A percentile compares a stretch with the other conserved stretches of the same genome.
These are phyloP conservation scores for Odontophorus gujanensis DNA, from an alignment of 2,113 vertebrate species.

Conservation along the genomic window DNA sequence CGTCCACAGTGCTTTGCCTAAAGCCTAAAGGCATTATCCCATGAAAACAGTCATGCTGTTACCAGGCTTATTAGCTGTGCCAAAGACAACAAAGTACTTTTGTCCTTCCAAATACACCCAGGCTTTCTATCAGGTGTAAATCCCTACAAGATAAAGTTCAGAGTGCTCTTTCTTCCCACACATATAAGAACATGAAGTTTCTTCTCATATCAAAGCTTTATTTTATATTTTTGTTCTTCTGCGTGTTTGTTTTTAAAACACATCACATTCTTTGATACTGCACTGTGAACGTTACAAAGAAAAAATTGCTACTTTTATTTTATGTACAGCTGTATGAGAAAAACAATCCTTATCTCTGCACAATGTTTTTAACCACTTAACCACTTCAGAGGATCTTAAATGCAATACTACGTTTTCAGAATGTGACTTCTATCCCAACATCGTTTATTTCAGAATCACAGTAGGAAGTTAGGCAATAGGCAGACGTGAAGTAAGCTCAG, in stretches of 20 bases:
- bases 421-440: not conserved
- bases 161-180: not conserved
- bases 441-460: not conserved
- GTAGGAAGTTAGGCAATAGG: not conserved
- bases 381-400: not conserved
- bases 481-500: not conserved
- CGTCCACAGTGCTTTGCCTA: not conserved
- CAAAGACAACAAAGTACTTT: slow-evolving; percentile 44
- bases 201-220: not conserved
- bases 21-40: slow-evolving; percentile 47
- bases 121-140: slow-evolving; percentile 55
- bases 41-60: slow-evolving; percentile 16
- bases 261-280: not conserved
- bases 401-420: not conserved
- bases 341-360: not conserved
- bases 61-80: slow-evolving; percentile 3
- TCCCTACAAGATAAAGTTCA: slow-evolving; percentile 31
- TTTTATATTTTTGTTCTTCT: not conserved
- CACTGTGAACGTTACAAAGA: not conserved
- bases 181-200: not conserved
- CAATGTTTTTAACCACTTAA: not conserved
- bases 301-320: not conserved
- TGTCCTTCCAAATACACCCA: not conserved
- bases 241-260: not conserved
- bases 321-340: not conserved